Evolutionary conservation across 2,797 vertebrate genomes (phyloP).

Genomic region (Coregonus ussuriensis): DNA sequence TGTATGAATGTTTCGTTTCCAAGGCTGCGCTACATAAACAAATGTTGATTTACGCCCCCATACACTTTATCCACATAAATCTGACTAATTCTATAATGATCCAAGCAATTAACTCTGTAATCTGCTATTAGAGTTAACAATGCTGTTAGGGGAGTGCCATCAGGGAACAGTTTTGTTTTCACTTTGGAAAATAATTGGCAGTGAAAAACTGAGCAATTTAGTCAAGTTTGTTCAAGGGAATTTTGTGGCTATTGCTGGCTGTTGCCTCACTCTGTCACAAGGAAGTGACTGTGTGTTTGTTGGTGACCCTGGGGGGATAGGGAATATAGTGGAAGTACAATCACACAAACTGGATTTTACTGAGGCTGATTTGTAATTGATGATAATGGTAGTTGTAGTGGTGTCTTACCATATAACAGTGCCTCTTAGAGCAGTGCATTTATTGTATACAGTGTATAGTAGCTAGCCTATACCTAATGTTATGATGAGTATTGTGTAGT

Average conservation of each 20-base stretch:
- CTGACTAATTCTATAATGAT: slow-evolving; percentile 28
- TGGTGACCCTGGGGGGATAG: slow-evolving; percentile 55
- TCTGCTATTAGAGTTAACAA: slow-evolving; percentile 22
- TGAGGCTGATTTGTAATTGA: not conserved
- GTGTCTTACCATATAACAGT: not conserved
- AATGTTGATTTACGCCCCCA: slow-evolving; percentile 10
- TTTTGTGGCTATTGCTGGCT: slow-evolving; percentile 55
- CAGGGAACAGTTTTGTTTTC: slow-evolving; percentile 29
- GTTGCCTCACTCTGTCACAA: slow-evolving; percentile 67
- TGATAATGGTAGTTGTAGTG: not conserved
- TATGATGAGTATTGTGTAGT: no score
- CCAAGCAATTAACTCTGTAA: slow-evolving; percentile 31
- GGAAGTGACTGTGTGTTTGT: slow-evolving; percentile 30
- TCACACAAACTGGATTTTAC: not conserved
- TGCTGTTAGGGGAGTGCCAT: slow-evolving; percentile 22
- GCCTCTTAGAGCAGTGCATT: not conserved
- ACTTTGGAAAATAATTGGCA: slow-evolving; percentile 31
- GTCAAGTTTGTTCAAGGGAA: slow-evolving; percentile 55
- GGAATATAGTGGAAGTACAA: slow-evolving; percentile 32
- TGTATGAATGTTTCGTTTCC: not conserved
- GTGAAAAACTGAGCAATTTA: slow-evolving; percentile 46
- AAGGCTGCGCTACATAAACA: slow-evolving; percentile 19
- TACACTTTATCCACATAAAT: slow-evolving; percentile 22
- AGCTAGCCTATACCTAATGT: no score
- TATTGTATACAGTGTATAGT: not conserved